Conservation (phyloP, 2,113 vertebrate genomes). For the Salminus brasiliensis region DNA sequence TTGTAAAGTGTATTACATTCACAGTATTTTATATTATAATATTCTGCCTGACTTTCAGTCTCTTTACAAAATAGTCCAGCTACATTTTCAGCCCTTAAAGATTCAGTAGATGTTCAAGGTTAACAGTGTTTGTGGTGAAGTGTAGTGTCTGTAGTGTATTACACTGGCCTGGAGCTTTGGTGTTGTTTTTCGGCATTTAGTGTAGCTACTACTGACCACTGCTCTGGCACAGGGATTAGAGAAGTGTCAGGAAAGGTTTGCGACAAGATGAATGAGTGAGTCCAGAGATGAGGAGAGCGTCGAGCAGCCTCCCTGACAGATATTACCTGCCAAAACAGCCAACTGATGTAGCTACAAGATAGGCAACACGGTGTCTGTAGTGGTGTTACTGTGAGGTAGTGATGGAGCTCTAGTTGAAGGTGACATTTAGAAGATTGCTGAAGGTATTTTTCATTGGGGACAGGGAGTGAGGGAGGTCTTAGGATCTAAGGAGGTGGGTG, state of each 20-base stretch:
- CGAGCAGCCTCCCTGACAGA: no score
- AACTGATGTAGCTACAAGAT: no score
- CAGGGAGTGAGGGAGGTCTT: neutral
- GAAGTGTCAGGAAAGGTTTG: neutral
- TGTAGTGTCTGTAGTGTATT: neutral
- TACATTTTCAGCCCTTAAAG: no score
- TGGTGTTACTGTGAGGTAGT: neutral
- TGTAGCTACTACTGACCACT: neutral
- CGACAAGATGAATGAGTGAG: no score
- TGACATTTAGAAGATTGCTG: neutral
- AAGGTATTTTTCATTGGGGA: neutral
- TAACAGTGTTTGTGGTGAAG: neutral
- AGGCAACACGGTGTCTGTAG: neutral
- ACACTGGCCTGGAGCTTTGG: neutral
- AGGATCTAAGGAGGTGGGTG: no score
- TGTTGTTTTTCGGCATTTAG: neutral
- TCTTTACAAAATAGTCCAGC: no score
- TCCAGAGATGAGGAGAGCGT: no score
- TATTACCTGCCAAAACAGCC: no score
- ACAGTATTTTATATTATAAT: no score
- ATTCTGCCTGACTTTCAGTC: no score
- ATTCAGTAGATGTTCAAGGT: neutral
- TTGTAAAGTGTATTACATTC: no score
- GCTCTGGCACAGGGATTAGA: neutral
- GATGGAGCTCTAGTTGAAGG: neutral